Percentiles rank a stretch among this genome's conserved stretches.
phyloP scores from a whole-genome alignment of 53 echinoderm and acorn worm genomes.

The Holothuria scabra region DNA sequence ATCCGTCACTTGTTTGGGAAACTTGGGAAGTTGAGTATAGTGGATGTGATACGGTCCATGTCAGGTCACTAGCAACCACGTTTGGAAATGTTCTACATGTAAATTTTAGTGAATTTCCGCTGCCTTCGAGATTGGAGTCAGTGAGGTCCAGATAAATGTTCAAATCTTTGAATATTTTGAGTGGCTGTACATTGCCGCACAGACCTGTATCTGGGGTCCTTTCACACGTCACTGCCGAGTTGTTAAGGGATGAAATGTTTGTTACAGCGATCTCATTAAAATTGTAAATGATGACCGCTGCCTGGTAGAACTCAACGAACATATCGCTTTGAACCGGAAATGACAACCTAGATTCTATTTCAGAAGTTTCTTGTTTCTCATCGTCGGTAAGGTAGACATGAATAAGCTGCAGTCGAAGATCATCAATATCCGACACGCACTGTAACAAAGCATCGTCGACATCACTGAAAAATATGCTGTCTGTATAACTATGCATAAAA shows the following conservation, averaged over 20 bases:
- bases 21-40: neutral
- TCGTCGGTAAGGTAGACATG: neutral
- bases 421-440: neutral
- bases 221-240: neutral
- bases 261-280: neutral
- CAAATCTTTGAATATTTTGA: neutral
- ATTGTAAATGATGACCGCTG: neutral
- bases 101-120: too few relatives aligned
- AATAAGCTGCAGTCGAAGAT: neutral
- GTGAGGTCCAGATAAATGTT: neutral
- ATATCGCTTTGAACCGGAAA: neutral
- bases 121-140: too few relatives aligned
- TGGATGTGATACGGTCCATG: neutral
- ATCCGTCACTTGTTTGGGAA: constrained; percentile 25
- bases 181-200: neutral
- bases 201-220: neutral
- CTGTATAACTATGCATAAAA: constrained; percentile 16
- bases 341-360: neutral
- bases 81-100: neutral
- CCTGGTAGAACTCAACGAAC: too few relatives aligned
- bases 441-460: neutral
- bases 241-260: neutral
- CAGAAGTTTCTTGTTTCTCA: neutral
- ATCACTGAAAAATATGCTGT: constrained; percentile 19
- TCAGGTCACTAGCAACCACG: neutral